phyloP scores from a whole-genome alignment of 2,888 invertebrate species.

The Chirona hameri region DNA sequence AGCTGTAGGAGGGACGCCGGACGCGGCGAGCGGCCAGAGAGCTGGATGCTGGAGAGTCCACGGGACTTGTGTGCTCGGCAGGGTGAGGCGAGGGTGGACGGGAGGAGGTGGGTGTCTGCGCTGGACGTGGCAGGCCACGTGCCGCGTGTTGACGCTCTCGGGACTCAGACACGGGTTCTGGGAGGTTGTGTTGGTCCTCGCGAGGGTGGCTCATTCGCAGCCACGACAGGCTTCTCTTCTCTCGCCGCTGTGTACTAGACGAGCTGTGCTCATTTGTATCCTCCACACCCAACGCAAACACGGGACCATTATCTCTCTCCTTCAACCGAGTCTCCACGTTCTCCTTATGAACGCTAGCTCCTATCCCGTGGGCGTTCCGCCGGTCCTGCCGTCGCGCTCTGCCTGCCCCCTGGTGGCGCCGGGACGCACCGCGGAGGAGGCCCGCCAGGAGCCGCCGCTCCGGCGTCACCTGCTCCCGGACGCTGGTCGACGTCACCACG shows the following conservation, averaged over 20 bases:
- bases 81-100: background rate
- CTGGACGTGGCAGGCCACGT: too few relatives aligned
- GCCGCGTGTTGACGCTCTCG: too few relatives aligned
- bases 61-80: background rate
- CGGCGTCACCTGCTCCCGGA: slow-evolving; percentile 31
- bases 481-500: slow-evolving; percentile 40
- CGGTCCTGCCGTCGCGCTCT: too few relatives aligned
- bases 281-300: too few relatives aligned
- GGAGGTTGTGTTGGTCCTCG: background rate
- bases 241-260: background rate
- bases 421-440: background rate
- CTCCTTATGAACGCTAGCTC: too few relatives aligned
- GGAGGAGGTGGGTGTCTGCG: too few relatives aligned
- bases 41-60: background rate
- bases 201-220: background rate
- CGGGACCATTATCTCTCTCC: too few relatives aligned
- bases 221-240: background rate
- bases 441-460: background rate
- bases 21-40: background rate
- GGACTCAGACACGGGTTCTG: too few relatives aligned
- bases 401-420: too few relatives aligned
- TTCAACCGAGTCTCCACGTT: too few relatives aligned
- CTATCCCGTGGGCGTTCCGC: too few relatives aligned
- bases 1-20: background rate
- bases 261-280: too few relatives aligned